Evolutionary conservation across 2,113 vertebrate species (phyloP).

Genomic region (Centrocercus urophasianus): DNA sequence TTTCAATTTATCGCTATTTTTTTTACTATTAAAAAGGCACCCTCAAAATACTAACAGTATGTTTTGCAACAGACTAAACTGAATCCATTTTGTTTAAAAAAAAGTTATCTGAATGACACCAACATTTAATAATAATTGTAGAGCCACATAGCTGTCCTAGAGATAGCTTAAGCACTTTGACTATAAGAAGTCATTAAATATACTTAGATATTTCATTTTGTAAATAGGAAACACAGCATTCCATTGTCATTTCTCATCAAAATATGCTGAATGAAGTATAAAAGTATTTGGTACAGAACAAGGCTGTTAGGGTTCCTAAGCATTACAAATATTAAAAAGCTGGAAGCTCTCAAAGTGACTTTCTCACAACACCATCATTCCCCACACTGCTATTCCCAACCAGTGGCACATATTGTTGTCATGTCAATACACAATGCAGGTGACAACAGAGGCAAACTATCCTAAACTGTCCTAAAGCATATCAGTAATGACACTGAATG

Average conservation of each 20-base stretch:
- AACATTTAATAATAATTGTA: background rate
- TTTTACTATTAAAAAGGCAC: background rate
- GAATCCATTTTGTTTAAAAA: background rate
- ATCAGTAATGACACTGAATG: slow-evolving; percentile 17
- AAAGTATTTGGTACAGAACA: background rate
- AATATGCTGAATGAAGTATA: background rate
- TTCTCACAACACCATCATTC: background rate
- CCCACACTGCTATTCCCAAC: background rate
- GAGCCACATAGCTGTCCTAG: background rate
- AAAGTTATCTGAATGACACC: background rate
- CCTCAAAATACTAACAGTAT: background rate
- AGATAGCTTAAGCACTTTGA: background rate
- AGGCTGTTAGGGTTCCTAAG: background rate
- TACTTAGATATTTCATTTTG: background rate
- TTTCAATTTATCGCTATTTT: background rate
- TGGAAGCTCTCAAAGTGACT: background rate
- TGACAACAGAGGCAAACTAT: slow-evolving; percentile 37
- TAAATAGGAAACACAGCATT: background rate
- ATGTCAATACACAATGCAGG: background rate
- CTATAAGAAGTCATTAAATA: background rate
- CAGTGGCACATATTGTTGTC: background rate
- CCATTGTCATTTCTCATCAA: background rate
- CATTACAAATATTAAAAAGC: background rate
- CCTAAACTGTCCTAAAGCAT: background rate
- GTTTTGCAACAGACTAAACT: background rate